Conservation (phyloP, 92 coral and sea anemone genomes). For the Diadumene lineata region DNA sequence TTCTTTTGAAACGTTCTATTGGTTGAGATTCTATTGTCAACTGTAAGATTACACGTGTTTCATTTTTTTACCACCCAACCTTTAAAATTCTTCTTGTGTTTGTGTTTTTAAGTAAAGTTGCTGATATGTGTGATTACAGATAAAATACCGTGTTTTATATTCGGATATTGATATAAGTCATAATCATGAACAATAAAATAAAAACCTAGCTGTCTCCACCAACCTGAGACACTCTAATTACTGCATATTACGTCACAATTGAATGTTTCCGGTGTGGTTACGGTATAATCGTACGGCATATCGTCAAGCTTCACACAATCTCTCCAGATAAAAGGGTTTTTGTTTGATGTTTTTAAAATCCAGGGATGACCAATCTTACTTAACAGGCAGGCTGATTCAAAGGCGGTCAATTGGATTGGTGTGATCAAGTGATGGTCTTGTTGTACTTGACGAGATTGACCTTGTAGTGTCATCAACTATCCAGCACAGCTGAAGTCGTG, state of each 20-base stretch:
- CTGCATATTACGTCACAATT: neutral
- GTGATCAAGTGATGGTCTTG: constrained; percentile 18
- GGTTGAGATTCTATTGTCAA: too few species aligned
- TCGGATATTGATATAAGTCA: too few species aligned
- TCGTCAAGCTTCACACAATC: neutral
- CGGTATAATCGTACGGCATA: neutral
- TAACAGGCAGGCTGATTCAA: constrained; percentile 1
- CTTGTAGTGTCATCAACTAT: neutral
- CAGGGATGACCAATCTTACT: constrained; percentile 24
- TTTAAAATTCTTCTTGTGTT: too few species aligned
- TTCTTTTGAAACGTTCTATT: too few species aligned
- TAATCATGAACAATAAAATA: too few species aligned
- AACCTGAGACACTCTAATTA: neutral
- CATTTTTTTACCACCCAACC: too few species aligned
- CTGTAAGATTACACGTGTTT: too few species aligned
- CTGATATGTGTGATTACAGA: too few species aligned
- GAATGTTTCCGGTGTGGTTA: constrained; percentile 25
- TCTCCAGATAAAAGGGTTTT: constrained; percentile 49
- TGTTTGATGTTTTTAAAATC: constrained; percentile 75
- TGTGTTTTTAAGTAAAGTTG: too few species aligned
- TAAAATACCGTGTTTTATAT: too few species aligned
- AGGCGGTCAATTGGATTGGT: constrained; percentile 13
- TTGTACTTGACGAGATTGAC: neutral
- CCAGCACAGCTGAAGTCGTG: neutral
- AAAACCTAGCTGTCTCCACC: neutral